phyloP scores from a whole-genome alignment of 92 coral and sea anemone genomes.

The Micromussa lordhowensis region DNA sequence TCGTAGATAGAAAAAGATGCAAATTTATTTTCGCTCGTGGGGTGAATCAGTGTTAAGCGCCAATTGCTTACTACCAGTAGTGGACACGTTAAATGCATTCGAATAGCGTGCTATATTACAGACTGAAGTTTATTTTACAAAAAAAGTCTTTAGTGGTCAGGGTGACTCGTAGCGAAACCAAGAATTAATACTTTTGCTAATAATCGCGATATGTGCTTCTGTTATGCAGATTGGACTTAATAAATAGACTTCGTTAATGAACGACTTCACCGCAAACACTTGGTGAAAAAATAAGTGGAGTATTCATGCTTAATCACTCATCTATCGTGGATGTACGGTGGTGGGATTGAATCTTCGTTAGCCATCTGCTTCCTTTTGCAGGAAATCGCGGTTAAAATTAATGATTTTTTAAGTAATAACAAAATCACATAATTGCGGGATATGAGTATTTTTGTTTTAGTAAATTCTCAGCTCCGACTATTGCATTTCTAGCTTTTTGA shows the following conservation, averaged over 20 bases:
- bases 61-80: too few species aligned
- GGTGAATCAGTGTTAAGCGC: too few species aligned
- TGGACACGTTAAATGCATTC: too few species aligned
- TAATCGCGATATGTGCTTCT: not conserved
- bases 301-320: not conserved
- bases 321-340: not conserved
- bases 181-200: not conserved
- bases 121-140: too few species aligned
- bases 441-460: too few species aligned
- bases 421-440: not conserved
- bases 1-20: too few species aligned
- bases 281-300: not conserved
- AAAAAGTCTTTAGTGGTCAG: not conserved
- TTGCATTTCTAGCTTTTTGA: too few species aligned
- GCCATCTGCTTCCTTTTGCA: conserved; percentile 17
- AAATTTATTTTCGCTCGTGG: too few species aligned
- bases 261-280: not conserved
- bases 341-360: not conserved
- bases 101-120: too few species aligned
- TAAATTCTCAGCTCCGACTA: too few species aligned
- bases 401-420: not conserved
- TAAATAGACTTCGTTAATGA: not conserved
- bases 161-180: not conserved
- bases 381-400: not conserved
- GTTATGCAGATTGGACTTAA: not conserved